Base-by-base conservation (phyloP, 92 coral and sea anemone genomes). In the Palythoa grandis region DNA sequence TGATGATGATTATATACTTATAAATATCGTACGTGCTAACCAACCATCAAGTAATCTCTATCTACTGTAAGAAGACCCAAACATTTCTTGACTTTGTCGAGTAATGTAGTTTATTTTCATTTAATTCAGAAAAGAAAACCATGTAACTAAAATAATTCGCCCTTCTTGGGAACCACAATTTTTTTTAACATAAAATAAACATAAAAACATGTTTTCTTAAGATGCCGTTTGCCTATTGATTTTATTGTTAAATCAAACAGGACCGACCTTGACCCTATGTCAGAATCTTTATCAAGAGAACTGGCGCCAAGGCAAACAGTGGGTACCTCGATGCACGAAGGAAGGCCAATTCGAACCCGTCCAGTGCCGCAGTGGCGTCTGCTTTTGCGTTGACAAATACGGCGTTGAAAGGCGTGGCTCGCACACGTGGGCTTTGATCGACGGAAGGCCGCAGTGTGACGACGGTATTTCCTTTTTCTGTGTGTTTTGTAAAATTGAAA, bases 321-420 rank as follows among this genome's bases (percentile, higher is more conserved):
- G 85, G 85, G 75, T 80, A 15, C 85, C 85, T n/a, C 85, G 63
- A 7, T 80, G 85, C 23, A 80, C 70, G 43, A 63, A 66, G 63
- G 85, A 65, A 52, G 85, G 85, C 13, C 23, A 52, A 52, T 80
- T 65, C 40, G 85, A 80, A 66, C 85, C 85, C 23, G 60, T 68
- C 24, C 85, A 80, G 85, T 80, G 85, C 39, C 85, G 47, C 13
- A 48, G 74, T 80, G 85, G 85, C 20, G 85, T 80, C 40, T 80
- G 85, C 61, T 80, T 80, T 29, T 80, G 85, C 39, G 85, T 80
- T 20, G 85, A 67, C 74, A 80, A 47, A 15, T 80, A 66, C 47
- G 85, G 85, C 54, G 52, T 23, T 2, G 85, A 80, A 70, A 80
- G 61, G 63, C 85, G 85, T 48, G 85, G 85, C 74, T 80, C 85